Evolutionary conservation across 2,888 invertebrate genomes (phyloP), one percentile per base, ranked within the genome.

Genomic region (Strigamia maritima): DNA sequence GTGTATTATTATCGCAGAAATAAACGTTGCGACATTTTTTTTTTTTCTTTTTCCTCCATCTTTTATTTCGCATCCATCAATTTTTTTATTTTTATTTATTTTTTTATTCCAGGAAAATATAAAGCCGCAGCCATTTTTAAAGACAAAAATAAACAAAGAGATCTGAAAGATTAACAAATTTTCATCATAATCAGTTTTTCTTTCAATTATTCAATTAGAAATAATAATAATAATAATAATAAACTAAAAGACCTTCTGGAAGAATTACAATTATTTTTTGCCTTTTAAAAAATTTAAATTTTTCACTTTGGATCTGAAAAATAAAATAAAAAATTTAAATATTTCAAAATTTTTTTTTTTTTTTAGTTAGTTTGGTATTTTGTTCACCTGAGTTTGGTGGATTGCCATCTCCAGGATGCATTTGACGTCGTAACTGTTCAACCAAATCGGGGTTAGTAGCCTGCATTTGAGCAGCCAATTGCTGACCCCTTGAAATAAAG

Each of bases 401-500:
- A n/a, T 54, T 77, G 19, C 28, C 38, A 14, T 31, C 77, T 1
- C 24, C 38, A 38, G 38, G n/a, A n/a, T 76, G 76, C 87, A 90
- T 89, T 84, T 90, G 90, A 75, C 88, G 88, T 79, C 93, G 88
- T 80, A 95, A 87, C 84, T 91, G 91, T 81, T 94, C 93, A 38
- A 94, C 92, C 74, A 95, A 88, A 80, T 93, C 93, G 0, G 95
- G 95, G 87, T 95, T 94, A 22, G 90, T 89, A 75, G 89, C 89
- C 84, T 93, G 92, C 91, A 95, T 93, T 85, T 93, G 93, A 84
- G 91, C 90, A 10, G 94, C 94, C 79, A 95, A 88, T 81, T 91
- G 92, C 85, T 94, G 94, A 0, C 94, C 94, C 22, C 89, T 93
- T 87, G 81, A 89, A 84, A 83, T 54, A 40, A 4, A 19, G 10